Base-by-base conservation (phyloP, 2,113 vertebrate genomes). In the Cebidichthys violaceus region DNA sequence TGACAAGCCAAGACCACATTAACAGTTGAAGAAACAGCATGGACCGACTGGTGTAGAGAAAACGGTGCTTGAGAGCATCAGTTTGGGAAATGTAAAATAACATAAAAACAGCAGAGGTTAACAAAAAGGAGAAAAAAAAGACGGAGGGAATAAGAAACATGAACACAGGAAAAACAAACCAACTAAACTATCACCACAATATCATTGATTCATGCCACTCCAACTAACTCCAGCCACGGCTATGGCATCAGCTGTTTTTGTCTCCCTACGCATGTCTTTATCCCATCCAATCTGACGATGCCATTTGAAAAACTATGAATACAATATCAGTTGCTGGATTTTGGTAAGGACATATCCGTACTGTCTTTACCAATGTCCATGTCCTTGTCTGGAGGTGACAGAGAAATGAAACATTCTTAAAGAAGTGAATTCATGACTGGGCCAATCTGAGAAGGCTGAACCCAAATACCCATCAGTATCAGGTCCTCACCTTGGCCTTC, bases 21-120 rank as follows among this genome's bases (percentile, higher is more conserved):
- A 33, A 75, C 22, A 20, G 54, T 9, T 55, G 33, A 75, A 59
- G 13, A 22, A 20, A 65, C 6, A 41, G 61, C 31, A 35, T 20
- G 13, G 20, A 65, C 45, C 10, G 13, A 45, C 54, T 74, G 7
- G 82, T 37, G 61, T 9, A 20, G 87, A 75, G 15, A 47, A 59
- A 43, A 65, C 22, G 9, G n/a, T 24, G 60, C 2, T 5, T 50
- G 27, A 50, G 47, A 50, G 47, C 47, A 50, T 20, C 6, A 37
- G 31, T 10, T 1, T 45, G 8, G 2, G 27, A 41, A 27, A 64
- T 7, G 68, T 43, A 17, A 75, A 22, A 66, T 33, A 27, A 37
- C 14, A 5, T 8, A 47, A 29, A 54, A 35, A 52, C 39, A 50
- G 27, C 8, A 45, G 39, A 15, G 35, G 9, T 14, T 24, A 17